Base-by-base conservation (phyloP, 2,113 vertebrate species). In the Pipa parva region DNA sequence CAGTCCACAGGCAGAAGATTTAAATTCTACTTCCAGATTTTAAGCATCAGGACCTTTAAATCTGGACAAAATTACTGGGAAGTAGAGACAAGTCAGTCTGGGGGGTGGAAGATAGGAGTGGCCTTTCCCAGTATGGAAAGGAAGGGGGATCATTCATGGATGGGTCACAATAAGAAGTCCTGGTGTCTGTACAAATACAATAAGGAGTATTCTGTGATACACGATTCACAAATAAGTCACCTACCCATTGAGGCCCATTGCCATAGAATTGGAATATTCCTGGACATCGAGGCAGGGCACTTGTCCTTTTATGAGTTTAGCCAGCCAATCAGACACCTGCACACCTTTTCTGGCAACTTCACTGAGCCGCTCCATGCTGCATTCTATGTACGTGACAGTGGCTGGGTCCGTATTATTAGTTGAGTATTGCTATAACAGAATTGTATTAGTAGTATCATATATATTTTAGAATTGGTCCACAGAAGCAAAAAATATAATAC, bases 51-150 rank as follows among this genome's bases (percentile, higher is more conserved):
- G 37, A 7, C 3, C 5, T 27, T 56, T 28, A 27, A 36, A 10
- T 25, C 11, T 9, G 63, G 63, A 24, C 22, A n/a, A 33, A 27
- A 58, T 58, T 68, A 59, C 56, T 68, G 64, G 64, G 64, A 68
- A 36, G 55, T 68, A 17, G 31, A 59, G 22, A 50, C 29, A 9
- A 39, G 57, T 56, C 5, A 50, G 7, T n/a, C 8, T 17, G 64
- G 29, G 3, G 3, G 2, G 1, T 59, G 45, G 46, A 5, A 18
- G 3, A 27, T 65, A 6, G 63, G 63, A 10, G 13, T 65, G 42
- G 31, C 39, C 29, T 68, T 50, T 37, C 22, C 64, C 21, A 59
- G 55, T 59, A 36, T 68, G 50, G 24, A 39, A 2, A 59, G 12
- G 5, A 2, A 51, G 5, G 37, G 18, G 6, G 1, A 29, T 1